Conservation (phyloP, 2,888 invertebrate species). For the Metellina segmentata region DNA sequence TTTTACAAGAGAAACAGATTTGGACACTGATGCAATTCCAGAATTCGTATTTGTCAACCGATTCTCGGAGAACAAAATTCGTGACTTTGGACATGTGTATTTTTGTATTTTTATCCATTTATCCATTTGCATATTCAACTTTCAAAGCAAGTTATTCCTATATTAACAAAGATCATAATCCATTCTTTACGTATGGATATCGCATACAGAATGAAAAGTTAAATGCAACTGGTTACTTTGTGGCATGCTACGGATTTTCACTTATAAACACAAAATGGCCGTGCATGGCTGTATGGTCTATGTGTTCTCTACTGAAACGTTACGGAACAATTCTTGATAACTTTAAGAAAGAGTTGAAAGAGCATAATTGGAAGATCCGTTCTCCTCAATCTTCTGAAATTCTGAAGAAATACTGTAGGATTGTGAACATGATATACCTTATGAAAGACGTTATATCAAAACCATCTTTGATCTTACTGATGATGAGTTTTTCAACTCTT, state of each 20-base stretch:
- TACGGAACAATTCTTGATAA: not conserved
- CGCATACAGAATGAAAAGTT: not conserved
- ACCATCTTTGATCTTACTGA: not conserved
- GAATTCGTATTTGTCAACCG: not conserved
- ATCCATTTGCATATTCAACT: not conserved
- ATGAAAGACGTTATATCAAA: not conserved
- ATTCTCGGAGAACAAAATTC: not conserved
- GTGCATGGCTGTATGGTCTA: not conserved
- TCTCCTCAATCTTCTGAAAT: not conserved
- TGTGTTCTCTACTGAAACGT: not conserved
- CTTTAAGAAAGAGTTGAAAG: not conserved
- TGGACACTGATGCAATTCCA: not conserved
- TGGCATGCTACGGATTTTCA: not conserved
- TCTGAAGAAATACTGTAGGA: not conserved
- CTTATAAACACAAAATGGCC: not conserved
- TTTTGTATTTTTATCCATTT: not conserved
- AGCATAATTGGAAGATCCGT: not conserved
- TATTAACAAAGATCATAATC: not conserved
- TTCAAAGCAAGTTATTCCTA: not conserved
- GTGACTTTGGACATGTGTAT: not conserved
- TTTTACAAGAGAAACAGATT: not conserved
- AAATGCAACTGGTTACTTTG: not conserved
- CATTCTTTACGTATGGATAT: conserved; percentile 23
- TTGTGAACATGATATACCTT: not conserved
- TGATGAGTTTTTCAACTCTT: not conserved